Conservation (phyloP, 2,797 vertebrate genomes). For the Perdix hodgsoniae region DNA sequence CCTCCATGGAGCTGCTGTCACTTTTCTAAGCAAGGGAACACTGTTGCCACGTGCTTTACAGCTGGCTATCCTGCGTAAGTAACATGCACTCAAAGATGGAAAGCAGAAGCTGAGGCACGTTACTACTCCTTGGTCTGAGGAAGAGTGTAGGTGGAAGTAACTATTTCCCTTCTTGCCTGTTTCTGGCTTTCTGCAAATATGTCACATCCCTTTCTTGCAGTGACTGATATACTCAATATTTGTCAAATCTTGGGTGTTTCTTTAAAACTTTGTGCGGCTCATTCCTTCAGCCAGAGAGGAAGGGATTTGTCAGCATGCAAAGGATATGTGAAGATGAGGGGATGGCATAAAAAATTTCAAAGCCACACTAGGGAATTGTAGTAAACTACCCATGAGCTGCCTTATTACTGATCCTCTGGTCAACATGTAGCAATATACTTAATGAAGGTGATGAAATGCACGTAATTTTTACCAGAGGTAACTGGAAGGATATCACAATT, state of each 20-base stretch:
- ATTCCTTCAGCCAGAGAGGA: background rate
- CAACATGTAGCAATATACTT: background rate
- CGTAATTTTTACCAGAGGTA: constrained; percentile 5
- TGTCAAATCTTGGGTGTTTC: background rate
- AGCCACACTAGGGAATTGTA: background rate
- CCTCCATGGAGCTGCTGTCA: background rate
- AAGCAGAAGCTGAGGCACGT: background rate
- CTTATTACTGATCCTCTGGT: constrained; percentile 25
- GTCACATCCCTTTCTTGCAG: background rate
- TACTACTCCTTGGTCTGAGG: background rate
- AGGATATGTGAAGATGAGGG: background rate
- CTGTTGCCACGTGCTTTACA: background rate
- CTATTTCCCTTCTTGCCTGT: background rate
- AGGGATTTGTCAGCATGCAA: background rate
- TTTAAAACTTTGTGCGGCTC: background rate
- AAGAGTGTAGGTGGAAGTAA: background rate
- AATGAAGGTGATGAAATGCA: constrained; percentile 23
- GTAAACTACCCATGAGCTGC: constrained; percentile 12
- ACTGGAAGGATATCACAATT: constrained; percentile 16
- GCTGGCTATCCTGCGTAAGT: background rate
- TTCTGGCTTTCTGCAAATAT: background rate
- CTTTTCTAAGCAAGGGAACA: background rate
- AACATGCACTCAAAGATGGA: background rate
- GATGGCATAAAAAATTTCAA: background rate
- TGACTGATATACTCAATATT: background rate